phyloP scores from a whole-genome alignment of 2,113 vertebrate species.

The Xyliphius kryptos region DNA sequence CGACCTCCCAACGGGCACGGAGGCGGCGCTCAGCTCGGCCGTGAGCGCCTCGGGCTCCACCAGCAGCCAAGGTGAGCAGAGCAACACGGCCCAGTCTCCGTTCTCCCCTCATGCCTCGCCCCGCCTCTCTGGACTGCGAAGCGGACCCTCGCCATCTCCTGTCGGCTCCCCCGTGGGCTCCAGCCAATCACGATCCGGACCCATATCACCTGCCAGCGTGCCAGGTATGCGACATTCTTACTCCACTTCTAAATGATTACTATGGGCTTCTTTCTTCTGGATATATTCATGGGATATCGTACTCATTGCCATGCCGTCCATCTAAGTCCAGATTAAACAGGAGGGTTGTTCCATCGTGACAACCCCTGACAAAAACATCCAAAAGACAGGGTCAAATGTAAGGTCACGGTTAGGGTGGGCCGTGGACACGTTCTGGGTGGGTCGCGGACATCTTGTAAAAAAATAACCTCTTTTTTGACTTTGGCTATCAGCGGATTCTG shows the following conservation, averaged over 20 bases:
- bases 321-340: too few species aligned
- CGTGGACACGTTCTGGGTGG: too few species aligned
- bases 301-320: too few species aligned
- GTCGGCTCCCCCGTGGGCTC: conserved; percentile 83
- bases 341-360: too few species aligned
- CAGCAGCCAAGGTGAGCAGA: conserved; percentile 82
- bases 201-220: conserved; percentile 83
- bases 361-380: too few species aligned
- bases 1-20: conserved; percentile 85
- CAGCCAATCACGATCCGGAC: conserved; percentile 81
- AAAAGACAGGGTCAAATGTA: too few species aligned
- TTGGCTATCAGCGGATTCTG: too few species aligned
- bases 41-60: conserved; percentile 79
- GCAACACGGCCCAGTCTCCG: conserved; percentile 84
- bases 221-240: conserved; percentile 61
- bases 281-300: too few species aligned
- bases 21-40: conserved; percentile 81
- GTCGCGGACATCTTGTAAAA: too few species aligned
- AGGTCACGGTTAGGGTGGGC: too few species aligned
- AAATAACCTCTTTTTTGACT: too few species aligned
- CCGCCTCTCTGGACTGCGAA: conserved; percentile 74
- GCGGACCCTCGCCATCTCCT: conserved; percentile 77
- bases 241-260: not conserved
- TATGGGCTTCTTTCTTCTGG: not conserved
- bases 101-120: conserved; percentile 90